phyloP scores from a whole-genome alignment of 2,888 invertebrate species.

The Ceramica pisi region DNA sequence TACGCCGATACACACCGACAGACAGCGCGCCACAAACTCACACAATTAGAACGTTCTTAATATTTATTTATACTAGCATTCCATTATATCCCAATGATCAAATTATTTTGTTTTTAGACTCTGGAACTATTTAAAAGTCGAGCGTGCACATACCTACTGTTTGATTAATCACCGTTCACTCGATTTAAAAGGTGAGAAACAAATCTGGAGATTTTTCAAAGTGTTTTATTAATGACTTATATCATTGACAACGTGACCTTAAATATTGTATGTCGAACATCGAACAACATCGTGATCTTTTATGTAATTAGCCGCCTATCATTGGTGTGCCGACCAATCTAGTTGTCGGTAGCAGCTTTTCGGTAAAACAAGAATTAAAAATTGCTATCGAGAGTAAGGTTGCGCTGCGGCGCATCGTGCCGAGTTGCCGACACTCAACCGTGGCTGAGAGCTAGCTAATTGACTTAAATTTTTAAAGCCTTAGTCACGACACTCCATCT shows the following conservation, averaged over 20 bases:
- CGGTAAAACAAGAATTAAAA: slow-evolving; percentile 71
- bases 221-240: slow-evolving; percentile 48
- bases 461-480: slow-evolving; percentile 86
- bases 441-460: slow-evolving; percentile 78
- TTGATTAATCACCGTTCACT: slow-evolving; percentile 49
- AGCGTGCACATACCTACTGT: slow-evolving; percentile 22
- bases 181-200: slow-evolving; percentile 32
- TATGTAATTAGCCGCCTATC: slow-evolving; percentile 62
- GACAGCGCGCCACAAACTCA: slow-evolving; percentile 75
- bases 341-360: slow-evolving; percentile 43
- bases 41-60: slow-evolving; percentile 80
- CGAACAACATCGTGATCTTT: slow-evolving; percentile 50
- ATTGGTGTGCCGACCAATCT: slow-evolving; percentile 58
- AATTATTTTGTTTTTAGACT: slow-evolving; percentile 41
- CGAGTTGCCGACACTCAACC: slow-evolving; percentile 38
- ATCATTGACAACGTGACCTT: slow-evolving; percentile 53
- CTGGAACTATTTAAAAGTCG: slow-evolving; percentile 42
- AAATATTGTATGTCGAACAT: slow-evolving; percentile 34
- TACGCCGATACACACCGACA: slow-evolving; percentile 73
- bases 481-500: slow-evolving; percentile 85
- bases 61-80: slow-evolving; percentile 64
- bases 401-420: slow-evolving; percentile 58
- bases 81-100: slow-evolving; percentile 51
- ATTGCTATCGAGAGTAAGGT: slow-evolving; percentile 61
- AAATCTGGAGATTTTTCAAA: slow-evolving; percentile 30